Percentiles rank a stretch among this genome's conserved stretches.
phyloP scores from a whole-genome alignment of 2,113 vertebrate species.

The Miniopterus natalensis region DNA sequence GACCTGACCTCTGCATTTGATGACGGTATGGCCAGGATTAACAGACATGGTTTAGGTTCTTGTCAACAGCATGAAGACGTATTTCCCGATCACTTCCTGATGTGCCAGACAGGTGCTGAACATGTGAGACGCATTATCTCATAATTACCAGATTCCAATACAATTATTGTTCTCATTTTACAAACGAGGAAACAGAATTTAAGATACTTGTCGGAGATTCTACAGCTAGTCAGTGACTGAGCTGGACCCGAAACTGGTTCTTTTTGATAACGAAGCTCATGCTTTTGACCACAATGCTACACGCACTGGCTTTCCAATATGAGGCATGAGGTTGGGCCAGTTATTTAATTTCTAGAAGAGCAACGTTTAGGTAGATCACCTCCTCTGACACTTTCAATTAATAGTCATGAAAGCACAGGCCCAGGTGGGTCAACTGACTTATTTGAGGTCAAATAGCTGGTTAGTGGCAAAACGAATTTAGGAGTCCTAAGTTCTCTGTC shows the following conservation, averaged over 20 bases:
- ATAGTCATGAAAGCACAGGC: background rate
- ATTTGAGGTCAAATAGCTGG: background rate
- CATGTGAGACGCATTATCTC: background rate
- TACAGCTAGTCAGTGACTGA: background rate
- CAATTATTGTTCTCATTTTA: background rate
- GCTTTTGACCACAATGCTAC: background rate
- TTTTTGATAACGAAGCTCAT: background rate
- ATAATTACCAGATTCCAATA: background rate
- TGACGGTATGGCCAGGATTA: background rate
- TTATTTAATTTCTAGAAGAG: conserved; percentile 34
- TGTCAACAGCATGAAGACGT: background rate
- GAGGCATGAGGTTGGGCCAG: background rate
- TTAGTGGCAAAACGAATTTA: background rate
- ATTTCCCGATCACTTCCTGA: background rate
- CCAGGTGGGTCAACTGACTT: background rate
- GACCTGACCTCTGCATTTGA: background rate
- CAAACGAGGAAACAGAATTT: conserved; percentile 8
- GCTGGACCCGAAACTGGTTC: background rate
- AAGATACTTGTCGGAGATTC: background rate
- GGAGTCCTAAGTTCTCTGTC: background rate
- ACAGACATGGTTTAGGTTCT: background rate
- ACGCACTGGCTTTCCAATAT: background rate
- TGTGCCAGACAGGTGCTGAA: background rate
- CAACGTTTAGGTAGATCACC: background rate
- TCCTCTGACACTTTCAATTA: background rate